phyloP scores from a whole-genome alignment of 2,113 vertebrate genomes.

The Macaca mulatta region DNA sequence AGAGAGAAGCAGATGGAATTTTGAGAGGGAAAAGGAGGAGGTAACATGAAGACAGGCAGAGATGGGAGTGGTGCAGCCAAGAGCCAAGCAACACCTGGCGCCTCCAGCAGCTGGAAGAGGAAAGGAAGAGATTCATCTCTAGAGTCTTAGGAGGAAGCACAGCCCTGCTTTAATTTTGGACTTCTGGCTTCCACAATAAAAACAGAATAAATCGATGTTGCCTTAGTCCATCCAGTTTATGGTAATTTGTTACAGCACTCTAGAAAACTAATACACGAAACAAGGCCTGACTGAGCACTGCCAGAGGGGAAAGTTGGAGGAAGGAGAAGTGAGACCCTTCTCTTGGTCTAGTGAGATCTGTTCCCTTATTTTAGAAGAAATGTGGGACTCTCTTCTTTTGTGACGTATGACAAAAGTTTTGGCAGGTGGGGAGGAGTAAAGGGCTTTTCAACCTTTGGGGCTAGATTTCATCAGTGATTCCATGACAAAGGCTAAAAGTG shows the following conservation, averaged over 20 bases:
- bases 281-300: not conserved
- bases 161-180: not conserved
- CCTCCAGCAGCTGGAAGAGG: not conserved
- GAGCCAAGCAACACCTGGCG: not conserved
- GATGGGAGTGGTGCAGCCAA: not conserved
- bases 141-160: accelerated
- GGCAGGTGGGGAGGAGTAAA: not conserved
- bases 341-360: not conserved
- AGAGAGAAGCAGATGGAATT: not conserved
- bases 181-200: not conserved
- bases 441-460: not conserved
- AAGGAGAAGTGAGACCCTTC: not conserved
- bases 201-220: not conserved
- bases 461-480: not conserved
- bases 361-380: not conserved
- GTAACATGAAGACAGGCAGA: not conserved
- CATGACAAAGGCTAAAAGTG: not conserved
- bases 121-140: not conserved
- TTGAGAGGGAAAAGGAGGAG: not conserved
- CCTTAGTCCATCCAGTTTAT: not conserved
- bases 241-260: not conserved
- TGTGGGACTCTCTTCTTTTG: not conserved
- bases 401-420: not conserved
- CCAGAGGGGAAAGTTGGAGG: not conserved
- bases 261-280: not conserved